Conservation (phyloP, 2,797 vertebrate species). For the Mormyrops boulengeri region DNA sequence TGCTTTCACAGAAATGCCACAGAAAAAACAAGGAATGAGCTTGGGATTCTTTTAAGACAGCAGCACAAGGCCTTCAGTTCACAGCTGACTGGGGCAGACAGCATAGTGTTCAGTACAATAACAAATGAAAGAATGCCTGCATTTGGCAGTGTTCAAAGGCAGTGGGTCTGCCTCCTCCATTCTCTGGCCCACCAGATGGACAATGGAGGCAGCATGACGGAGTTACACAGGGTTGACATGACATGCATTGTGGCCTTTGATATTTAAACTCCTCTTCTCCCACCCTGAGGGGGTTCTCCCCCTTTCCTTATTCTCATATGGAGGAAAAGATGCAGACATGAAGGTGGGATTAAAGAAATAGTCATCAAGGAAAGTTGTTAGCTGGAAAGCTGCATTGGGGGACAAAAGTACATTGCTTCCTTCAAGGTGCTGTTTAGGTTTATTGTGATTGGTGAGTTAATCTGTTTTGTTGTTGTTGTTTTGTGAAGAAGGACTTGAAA, state of each 20-base stretch:
- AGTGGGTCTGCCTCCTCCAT: constrained; percentile 3
- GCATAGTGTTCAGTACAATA: constrained; percentile 35
- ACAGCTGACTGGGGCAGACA: constrained; percentile 32
- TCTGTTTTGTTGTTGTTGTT: neutral
- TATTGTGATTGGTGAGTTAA: neutral
- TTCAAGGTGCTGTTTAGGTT: neutral
- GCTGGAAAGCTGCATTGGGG: neutral
- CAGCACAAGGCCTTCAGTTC: constrained; percentile 28
- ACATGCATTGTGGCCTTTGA: constrained; percentile 51
- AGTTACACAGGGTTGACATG: constrained; percentile 41
- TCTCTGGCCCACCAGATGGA: constrained; percentile 58
- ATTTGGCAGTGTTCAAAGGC: neutral
- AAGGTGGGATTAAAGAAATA: constrained; percentile 29
- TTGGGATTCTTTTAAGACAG: constrained; percentile 28
- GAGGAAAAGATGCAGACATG: constrained; percentile 36
- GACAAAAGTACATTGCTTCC: neutral
- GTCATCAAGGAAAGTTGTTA: neutral
- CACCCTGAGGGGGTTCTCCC: constrained; percentile 41
- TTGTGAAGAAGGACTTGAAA: neutral
- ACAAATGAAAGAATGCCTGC: constrained; percentile 24
- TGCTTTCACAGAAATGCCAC: constrained; percentile 26
- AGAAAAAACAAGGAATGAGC: constrained; percentile 32
- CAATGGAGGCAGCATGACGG: constrained; percentile 36
- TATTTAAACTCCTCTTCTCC: constrained; percentile 50
- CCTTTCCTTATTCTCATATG: constrained; percentile 50